Percentiles rank a stretch among this genome's conserved stretches.
Conservation (phyloP, 2,797 vertebrate genomes). For the Hirundo rustica region DNA sequence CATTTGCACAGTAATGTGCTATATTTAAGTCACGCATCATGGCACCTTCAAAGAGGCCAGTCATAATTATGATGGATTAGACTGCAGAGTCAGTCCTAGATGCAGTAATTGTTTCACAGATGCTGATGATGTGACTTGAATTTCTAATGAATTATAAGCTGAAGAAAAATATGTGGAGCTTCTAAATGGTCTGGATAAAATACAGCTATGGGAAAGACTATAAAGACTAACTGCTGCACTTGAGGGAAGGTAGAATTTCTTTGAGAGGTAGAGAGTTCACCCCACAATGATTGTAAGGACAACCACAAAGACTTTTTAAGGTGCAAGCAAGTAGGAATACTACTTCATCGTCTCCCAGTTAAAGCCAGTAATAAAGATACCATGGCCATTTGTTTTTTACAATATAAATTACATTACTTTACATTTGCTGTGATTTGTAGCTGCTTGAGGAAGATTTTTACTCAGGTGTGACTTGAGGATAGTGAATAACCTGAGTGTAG, state of each 20-base stretch:
- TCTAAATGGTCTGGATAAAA: constrained; percentile 28
- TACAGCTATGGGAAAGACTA: background rate
- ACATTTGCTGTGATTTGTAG: background rate
- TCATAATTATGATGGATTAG: constrained; percentile 92
- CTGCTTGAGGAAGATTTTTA: background rate
- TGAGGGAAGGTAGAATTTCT: constrained; percentile 16
- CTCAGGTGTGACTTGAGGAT: background rate
- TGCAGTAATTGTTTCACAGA: constrained; percentile 87
- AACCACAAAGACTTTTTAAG: background rate
- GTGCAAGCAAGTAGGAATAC: background rate
- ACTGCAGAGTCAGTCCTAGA: constrained; percentile 80
- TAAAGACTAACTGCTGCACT: constrained; percentile 68
- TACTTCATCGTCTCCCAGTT: background rate
- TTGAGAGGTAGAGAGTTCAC: background rate
- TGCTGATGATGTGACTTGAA: constrained; percentile 85
- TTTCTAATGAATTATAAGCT: constrained; percentile 79
- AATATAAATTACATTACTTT: background rate
- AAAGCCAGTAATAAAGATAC: background rate
- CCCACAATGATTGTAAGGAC: background rate
- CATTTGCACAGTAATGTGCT: constrained; percentile 77
- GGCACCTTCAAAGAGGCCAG: constrained; percentile 82
- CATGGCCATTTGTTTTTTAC: background rate
- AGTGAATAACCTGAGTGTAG: background rate
- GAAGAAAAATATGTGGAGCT: constrained; percentile 21
- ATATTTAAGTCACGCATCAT: constrained; percentile 76